These are phyloP conservation scores for Quiscalus mexicanus DNA, from an alignment of 2,113 vertebrate species.

Conservation along the genomic window DNA sequence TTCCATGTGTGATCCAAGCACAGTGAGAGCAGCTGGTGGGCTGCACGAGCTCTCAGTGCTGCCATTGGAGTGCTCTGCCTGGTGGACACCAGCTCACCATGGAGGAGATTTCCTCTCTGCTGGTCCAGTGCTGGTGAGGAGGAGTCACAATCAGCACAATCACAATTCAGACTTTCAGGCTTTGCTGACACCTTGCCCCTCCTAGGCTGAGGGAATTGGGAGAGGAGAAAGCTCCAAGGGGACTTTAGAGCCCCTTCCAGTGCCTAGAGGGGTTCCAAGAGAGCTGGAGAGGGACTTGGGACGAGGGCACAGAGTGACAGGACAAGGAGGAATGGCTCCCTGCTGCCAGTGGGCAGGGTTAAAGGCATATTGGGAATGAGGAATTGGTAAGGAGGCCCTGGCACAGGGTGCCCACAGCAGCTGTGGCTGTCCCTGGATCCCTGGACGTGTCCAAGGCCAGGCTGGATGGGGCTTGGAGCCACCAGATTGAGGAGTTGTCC, in stretches of 20 bases:
- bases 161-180: neutral
- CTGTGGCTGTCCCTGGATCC: neutral
- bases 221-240: neutral
- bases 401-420: neutral
- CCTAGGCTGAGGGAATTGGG: neutral
- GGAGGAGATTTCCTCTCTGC: neutral
- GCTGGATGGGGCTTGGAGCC: fast-evolving
- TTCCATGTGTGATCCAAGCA: fast-evolving
- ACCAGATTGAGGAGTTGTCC: neutral
- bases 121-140: neutral
- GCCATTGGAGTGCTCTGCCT: neutral
- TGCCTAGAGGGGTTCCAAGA: neutral
- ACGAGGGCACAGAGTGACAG: neutral
- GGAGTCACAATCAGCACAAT: neutral
- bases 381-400: neutral
- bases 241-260: neutral
- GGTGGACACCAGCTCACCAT: neutral
- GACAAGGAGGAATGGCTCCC: neutral
- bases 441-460: neutral
- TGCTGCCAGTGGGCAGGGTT: neutral
- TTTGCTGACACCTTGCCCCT: fast-evolving
- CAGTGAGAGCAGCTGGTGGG: fast-evolving
- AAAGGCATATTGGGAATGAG: neutral
- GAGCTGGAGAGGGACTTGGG: neutral
- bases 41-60: neutral